Base-by-base conservation (phyloP, 2,797 vertebrate species). In the Pampus argenteus region DNA sequence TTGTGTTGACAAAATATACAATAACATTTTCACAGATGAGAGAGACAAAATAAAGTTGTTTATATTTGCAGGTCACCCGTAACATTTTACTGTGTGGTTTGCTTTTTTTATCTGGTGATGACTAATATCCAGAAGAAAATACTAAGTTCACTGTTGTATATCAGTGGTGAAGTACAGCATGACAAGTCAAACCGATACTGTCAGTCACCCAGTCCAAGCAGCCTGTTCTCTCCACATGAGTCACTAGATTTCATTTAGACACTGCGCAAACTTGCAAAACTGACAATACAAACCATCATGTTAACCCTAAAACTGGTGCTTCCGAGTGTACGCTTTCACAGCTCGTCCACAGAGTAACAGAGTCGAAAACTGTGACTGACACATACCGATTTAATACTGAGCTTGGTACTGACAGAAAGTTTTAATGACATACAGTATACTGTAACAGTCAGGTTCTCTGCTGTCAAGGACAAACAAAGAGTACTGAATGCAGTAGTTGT, bases 231-330 rank as follows among this genome's bases (percentile, higher is more conserved):
- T 89, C 76, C 55, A 74, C 83, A 90, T 93, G 90, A 93, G 83
- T 93, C 92, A 92, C 76, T 18, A 64, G 74, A 82, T 82, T 86
- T 86, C 76, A 75, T 91, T 91, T 88, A 87, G 88, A 88, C 73
- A 48, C 44, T 26, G 70, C 75, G 64, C 70, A 71, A 52, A 49
- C 57, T 75, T 78, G 62, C 73, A 78, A 82, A 86, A 66, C 72
- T 85, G 66, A 89, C 73, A 79, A 79, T 57, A 75, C 75, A 79
- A 81, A 81, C 47, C 63, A 65, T 72, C 49, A 44, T 26, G 76
- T 64, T 70, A 67, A 62, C 72, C 78, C 45, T n/a, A 47, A 38
- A 83, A 58, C 20, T 42, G 64, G 60, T 63, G 29, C 17, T 20
- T 59, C 31, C 11, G 3, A 26, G 57, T 8, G 40, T 28, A 45